phyloP scores from a whole-genome alignment of 2,797 vertebrate genomes.

The Artibeus jamaicensis region DNA sequence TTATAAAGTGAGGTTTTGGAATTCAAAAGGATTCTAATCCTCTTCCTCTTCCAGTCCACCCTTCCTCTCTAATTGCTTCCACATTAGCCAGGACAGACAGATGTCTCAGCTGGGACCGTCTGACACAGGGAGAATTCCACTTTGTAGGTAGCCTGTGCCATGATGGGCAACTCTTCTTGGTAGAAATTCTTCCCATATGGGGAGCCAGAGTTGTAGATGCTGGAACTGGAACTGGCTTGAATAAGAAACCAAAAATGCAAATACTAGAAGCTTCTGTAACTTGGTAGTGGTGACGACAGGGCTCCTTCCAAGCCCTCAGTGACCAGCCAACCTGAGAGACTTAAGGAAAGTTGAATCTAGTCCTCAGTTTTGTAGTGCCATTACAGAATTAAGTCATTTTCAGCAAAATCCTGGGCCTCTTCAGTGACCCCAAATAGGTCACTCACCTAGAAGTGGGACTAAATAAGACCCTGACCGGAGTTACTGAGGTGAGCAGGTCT shows the following conservation, averaged over 20 bases:
- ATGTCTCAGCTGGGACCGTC: background rate
- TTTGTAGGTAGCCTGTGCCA: background rate
- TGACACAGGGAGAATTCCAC: background rate
- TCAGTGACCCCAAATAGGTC: background rate
- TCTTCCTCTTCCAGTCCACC: background rate
- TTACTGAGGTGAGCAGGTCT: background rate
- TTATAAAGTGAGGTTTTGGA: background rate
- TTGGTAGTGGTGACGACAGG: background rate
- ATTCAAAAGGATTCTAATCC: background rate
- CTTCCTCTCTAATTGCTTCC: background rate
- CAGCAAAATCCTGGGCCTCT: background rate
- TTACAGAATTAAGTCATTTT: background rate
- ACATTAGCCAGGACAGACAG: background rate
- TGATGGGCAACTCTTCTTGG: background rate
- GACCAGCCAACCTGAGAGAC: background rate
- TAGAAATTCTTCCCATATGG: slow-evolving; percentile 11
- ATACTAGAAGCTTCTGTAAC: background rate
- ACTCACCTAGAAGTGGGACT: background rate
- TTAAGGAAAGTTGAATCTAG: background rate
- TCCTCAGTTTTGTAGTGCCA: background rate
- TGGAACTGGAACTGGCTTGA: background rate
- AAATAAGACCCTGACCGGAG: background rate
- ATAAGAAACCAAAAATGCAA: background rate
- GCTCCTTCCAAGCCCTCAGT: background rate
- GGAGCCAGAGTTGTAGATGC: background rate